A percentile compares a stretch with the other conserved stretches of the same genome.
Evolutionary conservation across 2,113 vertebrate genomes (phyloP).

Genomic region (Chrysochloris asiatica): DNA sequence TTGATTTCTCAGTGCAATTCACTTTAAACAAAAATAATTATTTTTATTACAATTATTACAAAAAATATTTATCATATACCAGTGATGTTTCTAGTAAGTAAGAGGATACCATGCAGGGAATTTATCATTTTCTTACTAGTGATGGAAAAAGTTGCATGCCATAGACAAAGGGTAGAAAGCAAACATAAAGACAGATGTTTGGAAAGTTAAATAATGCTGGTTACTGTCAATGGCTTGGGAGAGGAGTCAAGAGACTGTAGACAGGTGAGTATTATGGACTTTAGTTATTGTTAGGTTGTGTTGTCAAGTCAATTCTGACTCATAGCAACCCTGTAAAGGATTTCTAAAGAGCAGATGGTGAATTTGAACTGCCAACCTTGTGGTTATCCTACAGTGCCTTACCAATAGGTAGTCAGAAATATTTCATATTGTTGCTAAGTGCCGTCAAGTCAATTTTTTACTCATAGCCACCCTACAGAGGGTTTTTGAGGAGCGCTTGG

Average conservation of each 20-base stretch:
- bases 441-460: no score
- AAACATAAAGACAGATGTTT: background rate
- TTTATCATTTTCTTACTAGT: background rate
- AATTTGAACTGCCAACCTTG: no score
- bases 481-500: no score
- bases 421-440: no score
- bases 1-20: background rate
- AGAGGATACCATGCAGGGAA: background rate
- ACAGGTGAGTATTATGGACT: background rate
- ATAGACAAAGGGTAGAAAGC: background rate
- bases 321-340: background rate
- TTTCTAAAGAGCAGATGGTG: no score
- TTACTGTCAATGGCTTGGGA: background rate
- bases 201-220: background rate
- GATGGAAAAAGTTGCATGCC: background rate
- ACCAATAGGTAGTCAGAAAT: no score
- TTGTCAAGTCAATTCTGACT: background rate
- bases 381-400: no score
- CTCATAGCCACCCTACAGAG: no score
- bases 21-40: conserved; percentile 10
- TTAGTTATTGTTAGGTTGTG: background rate
- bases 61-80: conserved; percentile 16
- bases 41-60: conserved; percentile 36
- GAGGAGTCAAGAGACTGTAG: background rate
- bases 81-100: conserved; percentile 15